A percentile compares a stretch with the other conserved stretches of the same genome.
phyloP scores from a whole-genome alignment of 2,113 vertebrate genomes.

The Mirza zaza region DNA sequence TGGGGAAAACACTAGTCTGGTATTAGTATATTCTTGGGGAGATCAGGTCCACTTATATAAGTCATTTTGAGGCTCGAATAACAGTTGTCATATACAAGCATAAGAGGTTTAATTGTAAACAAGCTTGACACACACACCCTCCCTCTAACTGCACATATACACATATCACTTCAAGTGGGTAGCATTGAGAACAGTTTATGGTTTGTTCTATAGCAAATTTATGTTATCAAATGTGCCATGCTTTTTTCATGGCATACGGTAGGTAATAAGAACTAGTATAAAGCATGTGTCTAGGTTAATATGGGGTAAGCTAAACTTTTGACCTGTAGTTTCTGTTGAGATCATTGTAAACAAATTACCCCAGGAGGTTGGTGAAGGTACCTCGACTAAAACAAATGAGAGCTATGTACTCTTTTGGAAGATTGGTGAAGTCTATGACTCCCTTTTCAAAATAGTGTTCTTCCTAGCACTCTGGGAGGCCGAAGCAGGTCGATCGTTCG shows the following conservation, averaged over 20 bases:
- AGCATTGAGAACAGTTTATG: neutral
- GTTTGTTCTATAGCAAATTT: neutral
- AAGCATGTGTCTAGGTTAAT: neutral
- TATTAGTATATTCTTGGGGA: neutral
- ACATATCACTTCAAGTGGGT: neutral
- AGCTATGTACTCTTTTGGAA: neutral
- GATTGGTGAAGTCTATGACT: neutral
- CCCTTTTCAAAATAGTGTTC: neutral
- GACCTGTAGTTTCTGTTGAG: neutral
- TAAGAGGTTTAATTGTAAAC: neutral
- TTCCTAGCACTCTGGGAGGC: neutral
- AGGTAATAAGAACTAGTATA: neutral
- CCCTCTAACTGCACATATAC: too few relatives aligned
- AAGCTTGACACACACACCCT: neutral
- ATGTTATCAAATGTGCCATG: neutral
- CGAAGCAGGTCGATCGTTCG: too few relatives aligned
- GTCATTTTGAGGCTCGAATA: slow-evolving; percentile 2
- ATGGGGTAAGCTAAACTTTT: neutral
- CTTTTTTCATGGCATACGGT: neutral
- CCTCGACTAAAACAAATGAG: neutral
- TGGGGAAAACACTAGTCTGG: neutral
- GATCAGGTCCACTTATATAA: neutral
- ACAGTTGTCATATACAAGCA: neutral
- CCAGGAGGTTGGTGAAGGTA: neutral
- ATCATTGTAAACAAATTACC: neutral